These are phyloP conservation scores for Flexamia atlantica DNA, from an alignment of 2,888 invertebrate genomes.

Conservation along the genomic window DNA sequence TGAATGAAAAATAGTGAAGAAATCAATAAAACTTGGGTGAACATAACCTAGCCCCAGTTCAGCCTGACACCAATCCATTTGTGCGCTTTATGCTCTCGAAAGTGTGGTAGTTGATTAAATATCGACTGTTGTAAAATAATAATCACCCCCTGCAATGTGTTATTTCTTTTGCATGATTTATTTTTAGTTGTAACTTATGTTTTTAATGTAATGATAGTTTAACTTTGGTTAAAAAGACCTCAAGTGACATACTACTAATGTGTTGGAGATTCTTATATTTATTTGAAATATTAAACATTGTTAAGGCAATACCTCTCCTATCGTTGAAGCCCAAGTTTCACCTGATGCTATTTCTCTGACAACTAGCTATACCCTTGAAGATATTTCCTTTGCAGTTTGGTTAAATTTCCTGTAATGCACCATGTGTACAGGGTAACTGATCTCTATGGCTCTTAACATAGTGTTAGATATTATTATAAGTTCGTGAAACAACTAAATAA, in stretches of 20 bases:
- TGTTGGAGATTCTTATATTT: too few species aligned
- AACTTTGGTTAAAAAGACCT: too few species aligned
- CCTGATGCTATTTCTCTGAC: too few species aligned
- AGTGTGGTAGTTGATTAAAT: conserved; percentile 32
- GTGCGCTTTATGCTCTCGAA: conserved; percentile 10
- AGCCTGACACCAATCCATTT: conserved; percentile 11
- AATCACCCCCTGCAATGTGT: background rate
- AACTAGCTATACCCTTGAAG: too few species aligned
- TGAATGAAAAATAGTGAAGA: background rate
- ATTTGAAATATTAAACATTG: too few species aligned
- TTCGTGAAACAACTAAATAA: background rate
- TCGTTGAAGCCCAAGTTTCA: too few species aligned
- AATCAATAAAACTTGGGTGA: conserved; percentile 5
- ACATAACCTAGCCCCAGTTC: background rate
- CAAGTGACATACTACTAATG: too few species aligned
- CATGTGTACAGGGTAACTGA: conserved; percentile 16
- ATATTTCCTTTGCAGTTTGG: too few species aligned
- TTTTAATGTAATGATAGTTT: too few species aligned
- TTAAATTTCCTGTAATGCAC: background rate
- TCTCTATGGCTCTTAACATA: background rate
- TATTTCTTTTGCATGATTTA: background rate
- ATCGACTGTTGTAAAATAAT: background rate
- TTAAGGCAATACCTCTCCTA: too few species aligned
- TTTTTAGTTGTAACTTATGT: too few species aligned
- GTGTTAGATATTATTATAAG: background rate